A percentile compares a stretch with the other conserved stretches of the same genome.
Conservation (phyloP, 1,140 invertebrate genomes). For the Aphis craccivora region DNA sequence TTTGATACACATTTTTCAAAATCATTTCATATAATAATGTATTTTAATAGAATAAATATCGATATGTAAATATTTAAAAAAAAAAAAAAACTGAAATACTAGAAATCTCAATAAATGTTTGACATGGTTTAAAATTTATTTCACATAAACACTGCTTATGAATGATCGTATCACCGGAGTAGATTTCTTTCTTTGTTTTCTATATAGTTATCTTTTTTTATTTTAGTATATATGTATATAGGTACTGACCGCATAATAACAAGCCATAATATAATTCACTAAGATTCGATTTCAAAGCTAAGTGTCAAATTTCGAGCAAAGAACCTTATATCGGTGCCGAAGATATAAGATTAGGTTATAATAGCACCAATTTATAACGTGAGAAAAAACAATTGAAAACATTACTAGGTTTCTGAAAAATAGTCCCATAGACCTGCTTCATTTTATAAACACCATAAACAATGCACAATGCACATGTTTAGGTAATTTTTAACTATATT, state of each 20-base stretch:
- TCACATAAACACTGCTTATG: not conserved
- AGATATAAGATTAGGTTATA: slow-evolving; percentile 38
- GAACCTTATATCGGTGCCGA: not conserved
- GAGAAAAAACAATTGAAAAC: slow-evolving; percentile 11
- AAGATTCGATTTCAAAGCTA: slow-evolving; percentile 3
- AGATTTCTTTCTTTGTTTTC: not conserved
- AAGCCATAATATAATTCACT: slow-evolving; percentile 28
- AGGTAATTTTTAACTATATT: not conserved
- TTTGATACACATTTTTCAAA: no score
- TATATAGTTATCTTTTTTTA: not conserved
- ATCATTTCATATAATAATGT: not conserved
- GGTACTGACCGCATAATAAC: not conserved
- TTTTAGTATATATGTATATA: not conserved
- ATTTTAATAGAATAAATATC: not conserved
- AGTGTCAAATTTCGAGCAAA: not conserved
- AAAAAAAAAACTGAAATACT: no score
- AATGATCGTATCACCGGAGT: not conserved
- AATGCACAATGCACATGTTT: not conserved
- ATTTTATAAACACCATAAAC: slow-evolving; percentile 24
- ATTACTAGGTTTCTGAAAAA: slow-evolving; percentile 7
- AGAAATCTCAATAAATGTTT: not conserved
- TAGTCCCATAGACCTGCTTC: not conserved
- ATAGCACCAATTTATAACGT: slow-evolving; percentile 12
- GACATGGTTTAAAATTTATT: not conserved
- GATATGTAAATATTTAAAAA: no score